A percentile compares a stretch with the other conserved stretches of the same genome.
Evolutionary conservation across 2,797 vertebrate species (phyloP).

Genomic region (Vultur gryphus): DNA sequence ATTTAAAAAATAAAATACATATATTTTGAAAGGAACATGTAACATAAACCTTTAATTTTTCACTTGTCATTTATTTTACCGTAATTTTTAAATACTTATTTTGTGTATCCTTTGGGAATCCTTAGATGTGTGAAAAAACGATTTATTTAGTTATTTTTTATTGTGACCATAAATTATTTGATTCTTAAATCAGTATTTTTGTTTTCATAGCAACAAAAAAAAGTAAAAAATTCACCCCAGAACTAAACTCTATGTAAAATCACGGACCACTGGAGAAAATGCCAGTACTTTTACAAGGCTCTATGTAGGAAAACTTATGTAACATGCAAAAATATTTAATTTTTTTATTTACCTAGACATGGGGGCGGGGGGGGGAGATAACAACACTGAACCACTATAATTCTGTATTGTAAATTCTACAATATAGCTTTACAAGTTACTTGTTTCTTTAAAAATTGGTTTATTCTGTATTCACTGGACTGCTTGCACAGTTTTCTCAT

Average conservation of each 20-base stretch:
- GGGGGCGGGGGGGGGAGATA: accelerated
- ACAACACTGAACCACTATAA: neutral
- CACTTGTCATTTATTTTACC: neutral
- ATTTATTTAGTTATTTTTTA: neutral
- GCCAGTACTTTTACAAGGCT: neutral
- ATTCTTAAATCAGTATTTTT: neutral
- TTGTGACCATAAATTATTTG: neutral
- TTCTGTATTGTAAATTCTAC: neutral
- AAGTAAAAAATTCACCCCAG: neutral
- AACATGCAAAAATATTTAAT: neutral
- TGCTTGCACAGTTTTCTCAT: neutral
- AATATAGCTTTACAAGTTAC: neutral
- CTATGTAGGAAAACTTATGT: neutral
- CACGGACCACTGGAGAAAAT: neutral
- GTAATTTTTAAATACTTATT: neutral
- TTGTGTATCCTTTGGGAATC: neutral
- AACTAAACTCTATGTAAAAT: neutral
- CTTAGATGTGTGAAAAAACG: neutral
- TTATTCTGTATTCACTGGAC: neutral
- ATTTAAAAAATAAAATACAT: neutral
- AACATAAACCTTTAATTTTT: neutral
- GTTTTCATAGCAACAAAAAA: neutral
- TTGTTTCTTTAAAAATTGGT: neutral
- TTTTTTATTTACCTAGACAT: neutral
- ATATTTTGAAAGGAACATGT: neutral